Evolutionary conservation across 2,113 vertebrate species (phyloP).

Genomic region (Orthonyx spaldingii): DNA sequence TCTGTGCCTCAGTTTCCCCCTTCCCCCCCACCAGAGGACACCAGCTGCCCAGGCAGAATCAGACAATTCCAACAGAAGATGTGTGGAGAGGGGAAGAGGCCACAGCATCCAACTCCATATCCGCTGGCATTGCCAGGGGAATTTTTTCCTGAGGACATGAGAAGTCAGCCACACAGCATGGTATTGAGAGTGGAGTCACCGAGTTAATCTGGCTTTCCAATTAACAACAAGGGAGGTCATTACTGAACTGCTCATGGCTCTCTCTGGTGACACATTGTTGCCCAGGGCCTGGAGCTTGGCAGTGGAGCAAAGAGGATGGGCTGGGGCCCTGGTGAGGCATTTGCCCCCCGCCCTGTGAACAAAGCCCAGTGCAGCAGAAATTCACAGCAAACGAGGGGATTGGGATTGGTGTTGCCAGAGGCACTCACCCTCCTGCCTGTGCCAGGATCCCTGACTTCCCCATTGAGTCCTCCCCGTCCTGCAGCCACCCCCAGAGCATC

Average conservation of each 20-base stretch:
- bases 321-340: rapidly evolving
- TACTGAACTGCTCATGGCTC: not conserved
- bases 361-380: not conserved
- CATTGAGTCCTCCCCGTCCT: not conserved
- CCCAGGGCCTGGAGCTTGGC: not conserved
- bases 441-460: not conserved
- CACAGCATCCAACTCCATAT: not conserved
- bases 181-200: not conserved
- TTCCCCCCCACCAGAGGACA: rapidly evolving
- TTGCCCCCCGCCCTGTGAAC: rapidly evolving
- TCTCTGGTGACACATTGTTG: rapidly evolving
- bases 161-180: rapidly evolving
- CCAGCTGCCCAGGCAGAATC: not conserved
- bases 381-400: not conserved
- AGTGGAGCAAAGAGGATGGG: not conserved
- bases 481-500: not conserved
- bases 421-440: rapidly evolving
- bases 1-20: not conserved
- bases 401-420: rapidly evolving
- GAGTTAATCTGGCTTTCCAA: not conserved
- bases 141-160: not conserved
- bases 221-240: not conserved
- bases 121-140: not conserved
- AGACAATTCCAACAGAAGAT: not conserved
- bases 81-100: not conserved